A percentile compares a stretch with the other conserved stretches of the same genome.
These are phyloP conservation scores for Pangasius mekongensis DNA, from an alignment of 2,797 vertebrate genomes.

Conservation along the genomic window DNA sequence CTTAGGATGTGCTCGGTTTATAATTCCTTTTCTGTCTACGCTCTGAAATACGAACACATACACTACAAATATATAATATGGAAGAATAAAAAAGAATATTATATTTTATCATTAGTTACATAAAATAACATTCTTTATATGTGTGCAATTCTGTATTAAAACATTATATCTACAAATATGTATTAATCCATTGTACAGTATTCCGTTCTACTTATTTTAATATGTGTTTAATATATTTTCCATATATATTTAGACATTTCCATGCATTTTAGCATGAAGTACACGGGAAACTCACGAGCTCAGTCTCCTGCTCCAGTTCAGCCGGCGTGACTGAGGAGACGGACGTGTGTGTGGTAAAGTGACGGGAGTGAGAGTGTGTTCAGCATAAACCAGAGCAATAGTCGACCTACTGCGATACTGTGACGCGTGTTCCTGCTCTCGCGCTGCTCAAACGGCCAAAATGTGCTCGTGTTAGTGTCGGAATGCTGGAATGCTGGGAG, in stretches of 20 bases:
- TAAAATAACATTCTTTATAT: background rate
- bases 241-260: slow-evolving; percentile 1
- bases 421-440: slow-evolving; percentile 67
- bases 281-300: background rate
- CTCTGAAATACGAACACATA: too few species aligned
- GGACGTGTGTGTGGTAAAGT: background rate
- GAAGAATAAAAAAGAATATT: background rate
- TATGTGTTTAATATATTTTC: background rate
- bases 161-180: background rate
- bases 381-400: slow-evolving; percentile 75
- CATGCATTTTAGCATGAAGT: slow-evolving; percentile 50
- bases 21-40: too few species aligned
- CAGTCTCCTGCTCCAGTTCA: background rate
- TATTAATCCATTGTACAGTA: slow-evolving; percentile 9
- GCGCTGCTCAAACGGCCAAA: background rate
- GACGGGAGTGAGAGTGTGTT: slow-evolving; percentile 60
- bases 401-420: slow-evolving; percentile 77
- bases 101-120: background rate
- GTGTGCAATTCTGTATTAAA: background rate
- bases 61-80: background rate
- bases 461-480: slow-evolving; percentile 4
- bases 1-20: background rate
- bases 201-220: slow-evolving; percentile 4
- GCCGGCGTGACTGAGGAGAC: background rate
- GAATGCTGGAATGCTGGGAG: background rate